A percentile compares a stretch with the other conserved stretches of the same genome.
Conservation (phyloP, 2,797 vertebrate species). For the Enteromius argenteus region DNA sequence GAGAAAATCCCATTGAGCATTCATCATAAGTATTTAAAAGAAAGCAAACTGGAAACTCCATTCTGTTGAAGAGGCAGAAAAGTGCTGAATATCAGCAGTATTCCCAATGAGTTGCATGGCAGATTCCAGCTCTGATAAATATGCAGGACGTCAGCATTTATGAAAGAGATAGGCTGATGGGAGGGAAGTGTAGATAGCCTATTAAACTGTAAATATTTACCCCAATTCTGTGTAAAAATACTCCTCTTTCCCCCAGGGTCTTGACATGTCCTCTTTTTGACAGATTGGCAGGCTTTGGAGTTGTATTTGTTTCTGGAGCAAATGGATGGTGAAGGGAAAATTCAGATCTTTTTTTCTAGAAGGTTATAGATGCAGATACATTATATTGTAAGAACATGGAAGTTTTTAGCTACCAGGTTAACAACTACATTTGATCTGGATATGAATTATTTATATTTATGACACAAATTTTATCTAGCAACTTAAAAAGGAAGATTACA, state of each 20-base stretch:
- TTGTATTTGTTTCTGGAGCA: constrained; percentile 2
- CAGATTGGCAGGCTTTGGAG: constrained; percentile 18
- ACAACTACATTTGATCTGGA: background rate
- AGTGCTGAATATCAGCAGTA: constrained; percentile 53
- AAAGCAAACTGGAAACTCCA: constrained; percentile 25
- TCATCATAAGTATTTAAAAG: constrained; percentile 44
- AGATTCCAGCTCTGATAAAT: constrained; percentile 54
- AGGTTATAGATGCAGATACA: background rate
- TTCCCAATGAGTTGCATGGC: constrained; percentile 48
- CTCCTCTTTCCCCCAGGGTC: constrained; percentile 4
- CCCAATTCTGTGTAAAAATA: constrained; percentile 23
- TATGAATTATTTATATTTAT: background rate
- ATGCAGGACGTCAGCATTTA: constrained; percentile 49
- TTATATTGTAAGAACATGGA: background rate
- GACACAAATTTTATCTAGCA: background rate
- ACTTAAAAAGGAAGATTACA: background rate
- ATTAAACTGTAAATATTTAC: constrained; percentile 60
- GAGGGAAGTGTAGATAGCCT: constrained; percentile 10
- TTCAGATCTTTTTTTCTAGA: background rate
- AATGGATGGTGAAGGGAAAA: background rate
- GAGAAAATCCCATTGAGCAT: constrained; percentile 33
- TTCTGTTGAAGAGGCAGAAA: constrained; percentile 2
- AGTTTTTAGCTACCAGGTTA: background rate
- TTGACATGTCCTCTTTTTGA: constrained; percentile 5
- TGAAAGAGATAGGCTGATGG: constrained; percentile 40